Evolutionary conservation across 2,797 vertebrate genomes (phyloP).

Genomic region (Helicolenus hilgendorfi): DNA sequence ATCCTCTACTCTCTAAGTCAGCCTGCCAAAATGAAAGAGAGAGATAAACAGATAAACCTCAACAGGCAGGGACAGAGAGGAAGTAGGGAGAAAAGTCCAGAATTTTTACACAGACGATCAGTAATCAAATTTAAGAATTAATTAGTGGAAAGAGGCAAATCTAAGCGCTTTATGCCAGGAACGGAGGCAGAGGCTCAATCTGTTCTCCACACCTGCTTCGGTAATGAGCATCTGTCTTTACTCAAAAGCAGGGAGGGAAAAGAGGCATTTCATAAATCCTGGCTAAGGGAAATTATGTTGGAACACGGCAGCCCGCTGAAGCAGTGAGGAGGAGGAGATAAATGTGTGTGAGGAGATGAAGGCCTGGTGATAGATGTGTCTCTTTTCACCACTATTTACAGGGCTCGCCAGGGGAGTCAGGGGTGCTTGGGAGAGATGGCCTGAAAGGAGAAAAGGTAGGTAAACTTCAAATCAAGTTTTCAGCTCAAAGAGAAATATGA

Average conservation of each 20-base stretch:
- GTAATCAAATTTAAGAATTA: slow-evolving; percentile 91
- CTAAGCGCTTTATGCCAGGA: slow-evolving; percentile 82
- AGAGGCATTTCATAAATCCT: slow-evolving; percentile 88
- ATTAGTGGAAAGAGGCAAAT: slow-evolving; percentile 88
- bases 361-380: slow-evolving; percentile 84
- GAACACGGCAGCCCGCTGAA: slow-evolving; percentile 79
- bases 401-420: slow-evolving; percentile 93
- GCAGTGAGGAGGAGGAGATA: slow-evolving; percentile 83
- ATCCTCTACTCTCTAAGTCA: slow-evolving; percentile 40
- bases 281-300: slow-evolving; percentile 84
- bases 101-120: slow-evolving; percentile 84
- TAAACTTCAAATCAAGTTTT: slow-evolving; percentile 80
- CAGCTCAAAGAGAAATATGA: slow-evolving; percentile 69
- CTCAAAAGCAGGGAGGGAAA: slow-evolving; percentile 86
- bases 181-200: slow-evolving; percentile 87
- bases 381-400: slow-evolving; percentile 88
- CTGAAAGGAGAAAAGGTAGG: slow-evolving; percentile 97
- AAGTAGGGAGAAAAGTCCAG: slow-evolving; percentile 58
- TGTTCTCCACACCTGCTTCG: slow-evolving; percentile 89
- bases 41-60: slow-evolving; percentile 75
- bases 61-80: slow-evolving; percentile 57
- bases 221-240: slow-evolving; percentile 92
- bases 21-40: slow-evolving; percentile 60
- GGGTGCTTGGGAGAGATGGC: slow-evolving; percentile 92
- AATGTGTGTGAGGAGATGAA: slow-evolving; percentile 83